Evolutionary conservation across 2,888 invertebrate genomes (phyloP).

Genomic region (Hylaea fasciaria): DNA sequence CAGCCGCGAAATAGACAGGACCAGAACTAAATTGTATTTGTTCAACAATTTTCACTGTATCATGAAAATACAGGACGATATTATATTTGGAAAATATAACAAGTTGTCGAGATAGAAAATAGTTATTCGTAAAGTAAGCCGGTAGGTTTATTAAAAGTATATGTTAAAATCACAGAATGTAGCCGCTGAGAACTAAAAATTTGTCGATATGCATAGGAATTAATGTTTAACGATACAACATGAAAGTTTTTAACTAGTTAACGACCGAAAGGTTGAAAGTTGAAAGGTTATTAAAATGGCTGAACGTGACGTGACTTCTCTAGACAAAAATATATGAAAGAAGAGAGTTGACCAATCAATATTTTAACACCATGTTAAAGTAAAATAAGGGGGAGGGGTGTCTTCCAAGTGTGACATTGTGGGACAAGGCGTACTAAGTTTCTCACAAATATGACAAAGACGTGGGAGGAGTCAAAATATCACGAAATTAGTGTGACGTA

Average conservation of each 20-base stretch:
- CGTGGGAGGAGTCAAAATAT: too few species aligned
- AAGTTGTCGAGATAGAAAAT: slow-evolving; percentile 7
- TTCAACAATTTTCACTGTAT: slow-evolving; percentile 21
- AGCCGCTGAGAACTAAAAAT: slow-evolving; percentile 8
- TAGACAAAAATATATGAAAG: too few species aligned
- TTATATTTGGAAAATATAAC: slow-evolving; percentile 9
- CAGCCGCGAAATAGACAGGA: slow-evolving; percentile 13
- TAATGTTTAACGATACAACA: slow-evolving; percentile 12
- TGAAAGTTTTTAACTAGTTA: too few species aligned
- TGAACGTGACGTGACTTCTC: too few species aligned
- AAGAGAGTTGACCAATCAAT: too few species aligned
- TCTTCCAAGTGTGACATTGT: too few species aligned
- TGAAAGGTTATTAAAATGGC: too few species aligned
- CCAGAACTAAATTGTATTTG: slow-evolving; percentile 30
- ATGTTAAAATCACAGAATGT: slow-evolving; percentile 1
- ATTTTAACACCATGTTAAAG: too few species aligned
- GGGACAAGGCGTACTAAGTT: too few species aligned
- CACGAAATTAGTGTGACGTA: too few species aligned
- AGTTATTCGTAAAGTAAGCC: slow-evolving; percentile 9
- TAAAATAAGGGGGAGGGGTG: too few species aligned
- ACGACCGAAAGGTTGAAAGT: background rate
- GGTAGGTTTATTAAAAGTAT: slow-evolving; percentile 6
- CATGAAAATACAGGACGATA: slow-evolving; percentile 23
- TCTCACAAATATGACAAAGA: too few species aligned
- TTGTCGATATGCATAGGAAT: slow-evolving; percentile 14